Base-by-base conservation (phyloP, 2,797 vertebrate genomes). In the Xerus rutilus region DNA sequence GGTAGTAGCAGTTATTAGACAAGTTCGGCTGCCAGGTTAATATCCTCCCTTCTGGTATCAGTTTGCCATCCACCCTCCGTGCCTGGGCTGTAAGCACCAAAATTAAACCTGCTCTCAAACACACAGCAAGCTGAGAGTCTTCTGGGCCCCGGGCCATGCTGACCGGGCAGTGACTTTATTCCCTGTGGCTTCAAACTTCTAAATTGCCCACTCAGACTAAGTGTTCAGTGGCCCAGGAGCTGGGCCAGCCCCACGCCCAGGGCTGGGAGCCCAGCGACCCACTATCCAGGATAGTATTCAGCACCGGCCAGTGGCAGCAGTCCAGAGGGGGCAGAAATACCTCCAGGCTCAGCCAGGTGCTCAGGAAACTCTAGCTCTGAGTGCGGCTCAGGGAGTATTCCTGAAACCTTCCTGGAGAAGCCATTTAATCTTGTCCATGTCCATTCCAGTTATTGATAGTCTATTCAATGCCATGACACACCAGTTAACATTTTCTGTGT, bases 1-100 rank as follows among this genome's bases (percentile, higher is more conserved):
- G 97, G 96, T 13, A 12, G 91, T 54, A 43, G 94, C 79, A 76
- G 49, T 93, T 94, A 91, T 96, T 96, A 95, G 97, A 83, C 96
- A 96, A 95, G 96, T 93, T 95, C 13, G 54, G 96, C 94, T 95
- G 96, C 92, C 92, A 89, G 97, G 78, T 97, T 97, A 95, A 72
- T 76, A 85, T 86, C 86, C n/a, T 43, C 91, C 70, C 91, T 96
- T 96, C 91, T 81, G n/a, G 94, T 59, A 86, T 77, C 94, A 17
- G 7, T 20, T 59, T 13, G 91, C 5, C 79, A 79, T n/a, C 59
- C 59, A 12, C 35, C 3, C 47, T 76, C 95, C 64, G 17, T 93
- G 97, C 89, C 97, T 85, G 86, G 59, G 54, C 89, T 39, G 45
- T 67, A 43, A 59, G 69, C 17, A 23, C 35, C 12, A 30, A 72